phyloP scores from a whole-genome alignment of 2,113 vertebrate species.

The Antennarius striatus region DNA sequence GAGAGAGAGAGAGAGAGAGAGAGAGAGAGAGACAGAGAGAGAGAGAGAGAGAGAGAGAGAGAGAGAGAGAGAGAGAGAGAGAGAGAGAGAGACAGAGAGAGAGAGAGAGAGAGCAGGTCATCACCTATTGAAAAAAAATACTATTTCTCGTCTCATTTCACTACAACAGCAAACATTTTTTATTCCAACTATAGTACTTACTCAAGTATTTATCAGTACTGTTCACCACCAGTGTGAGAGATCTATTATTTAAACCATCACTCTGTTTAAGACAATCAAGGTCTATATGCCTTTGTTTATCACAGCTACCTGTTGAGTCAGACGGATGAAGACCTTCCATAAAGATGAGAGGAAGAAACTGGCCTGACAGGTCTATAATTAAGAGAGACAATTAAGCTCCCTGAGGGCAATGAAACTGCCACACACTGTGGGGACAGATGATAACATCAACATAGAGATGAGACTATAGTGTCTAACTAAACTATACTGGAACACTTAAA shows the following conservation, averaged over 20 bases:
- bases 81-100: too few relatives aligned
- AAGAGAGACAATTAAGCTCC: conserved; percentile 81
- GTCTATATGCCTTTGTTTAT: conserved; percentile 61
- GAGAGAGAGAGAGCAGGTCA: conserved; percentile 14
- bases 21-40: too few relatives aligned
- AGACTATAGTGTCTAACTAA: conserved; percentile 39
- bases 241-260: conserved; percentile 61
- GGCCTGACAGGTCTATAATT: conserved; percentile 80
- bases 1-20: too few relatives aligned
- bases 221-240: conserved; percentile 27
- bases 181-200: conserved; percentile 5
- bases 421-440: conserved; percentile 44
- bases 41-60: neutral
- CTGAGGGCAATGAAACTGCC: conserved; percentile 70
- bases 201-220: conserved; percentile 8
- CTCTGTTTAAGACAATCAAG: conserved; percentile 62
- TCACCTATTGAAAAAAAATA: conserved; percentile 7
- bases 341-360: conserved; percentile 75
- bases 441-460: conserved; percentile 31
- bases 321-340: conserved; percentile 77
- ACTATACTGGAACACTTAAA: neutral
- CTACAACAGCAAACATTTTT: conserved; percentile 16
- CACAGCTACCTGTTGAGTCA: conserved; percentile 77
- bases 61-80: too few relatives aligned
- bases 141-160: conserved; percentile 11